Base-by-base conservation (phyloP, 2,113 vertebrate species). In the Tyrannus savana region DNA sequence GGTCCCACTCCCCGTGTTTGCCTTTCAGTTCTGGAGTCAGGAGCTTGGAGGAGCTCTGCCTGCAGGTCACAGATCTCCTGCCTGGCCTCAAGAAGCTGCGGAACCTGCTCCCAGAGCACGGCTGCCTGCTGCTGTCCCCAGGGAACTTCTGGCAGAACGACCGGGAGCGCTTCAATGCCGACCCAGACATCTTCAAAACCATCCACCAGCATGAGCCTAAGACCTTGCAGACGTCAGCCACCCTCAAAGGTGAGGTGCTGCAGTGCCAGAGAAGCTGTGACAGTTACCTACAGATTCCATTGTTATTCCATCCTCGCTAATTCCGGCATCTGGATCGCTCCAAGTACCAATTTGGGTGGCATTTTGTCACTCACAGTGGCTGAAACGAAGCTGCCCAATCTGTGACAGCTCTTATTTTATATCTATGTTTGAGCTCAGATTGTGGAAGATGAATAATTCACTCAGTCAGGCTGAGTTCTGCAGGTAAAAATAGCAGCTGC, bases 131-230 rank as follows among this genome's bases (percentile, higher is more conserved):
- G 27, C 98, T 99, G 15, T 99, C 99, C 52, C 99, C 99, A 0
- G 99, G 98, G 3, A 99, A 99, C 98, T 99, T 99, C 97, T 99
- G 99, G 99, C 99, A 99, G 97, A 99, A 99, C 50, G 99, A 99
- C 95, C 97, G 97, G 6, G 99, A 99, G n/a, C 97, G 97, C 52
- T 99, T 99, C 42, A 98, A 98, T 12, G 97, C 98, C 0, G 99
- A 99, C 94, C 98, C 99, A 0, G 99, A 99, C 90, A 98, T 99
- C 88, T 98, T 99, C 58, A 98, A 98, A 94, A 99, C 99, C 66
- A 98, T 99, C 94, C 99, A 99, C 97, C 99, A 99, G 83, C 99
- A 99, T 6, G 99, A 99, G 41, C 99, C 99, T 41, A 99, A 99
- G 97, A 98, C 99, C 11, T 86, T 99, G 69, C 99, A 99, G 91